phyloP scores from a whole-genome alignment of 2,797 vertebrate species.

The Mormyrus hasselquistii region DNA sequence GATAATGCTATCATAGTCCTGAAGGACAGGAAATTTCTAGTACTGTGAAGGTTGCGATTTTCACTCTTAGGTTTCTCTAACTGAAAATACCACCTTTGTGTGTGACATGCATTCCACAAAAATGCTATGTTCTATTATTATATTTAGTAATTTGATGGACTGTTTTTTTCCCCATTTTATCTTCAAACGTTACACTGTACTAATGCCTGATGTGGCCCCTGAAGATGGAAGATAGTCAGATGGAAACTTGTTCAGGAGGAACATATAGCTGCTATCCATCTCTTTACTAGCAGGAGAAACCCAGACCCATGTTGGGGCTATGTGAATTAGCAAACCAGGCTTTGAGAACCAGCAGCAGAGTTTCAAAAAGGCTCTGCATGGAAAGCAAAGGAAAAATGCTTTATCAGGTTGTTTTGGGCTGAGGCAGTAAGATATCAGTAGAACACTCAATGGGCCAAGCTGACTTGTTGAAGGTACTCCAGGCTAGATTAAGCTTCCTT shows the following conservation, averaged over 20 bases:
- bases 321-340: background rate
- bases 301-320: background rate
- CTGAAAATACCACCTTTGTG: background rate
- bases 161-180: background rate
- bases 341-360: background rate
- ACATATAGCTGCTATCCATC: background rate
- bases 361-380: background rate
- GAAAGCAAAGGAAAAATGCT: background rate
- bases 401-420: background rate
- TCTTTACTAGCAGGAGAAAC: background rate
- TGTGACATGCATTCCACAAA: background rate
- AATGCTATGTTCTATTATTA: background rate
- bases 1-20: background rate
- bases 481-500: background rate
- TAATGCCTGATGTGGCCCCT: background rate
- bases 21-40: background rate
- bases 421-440: background rate
- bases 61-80: background rate
- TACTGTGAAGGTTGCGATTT: background rate
- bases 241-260: background rate
- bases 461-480: background rate
- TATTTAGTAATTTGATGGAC: background rate
- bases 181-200: background rate
- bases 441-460: background rate
- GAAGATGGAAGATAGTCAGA: background rate